Base-by-base conservation (phyloP, 2,888 invertebrate genomes). In the Lycia hirtaria region DNA sequence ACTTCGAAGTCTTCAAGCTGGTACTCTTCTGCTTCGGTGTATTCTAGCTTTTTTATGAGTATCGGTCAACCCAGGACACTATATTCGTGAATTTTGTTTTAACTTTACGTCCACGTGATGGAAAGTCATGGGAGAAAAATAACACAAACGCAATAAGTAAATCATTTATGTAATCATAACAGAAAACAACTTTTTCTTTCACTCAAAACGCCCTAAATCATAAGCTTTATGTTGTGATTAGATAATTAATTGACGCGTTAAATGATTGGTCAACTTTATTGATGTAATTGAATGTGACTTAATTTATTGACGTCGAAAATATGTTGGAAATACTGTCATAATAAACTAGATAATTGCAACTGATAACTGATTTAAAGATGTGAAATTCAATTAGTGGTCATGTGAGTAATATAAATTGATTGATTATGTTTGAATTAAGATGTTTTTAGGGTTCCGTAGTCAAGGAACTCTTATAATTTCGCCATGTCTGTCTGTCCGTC, bases 231-330 rank as follows among this genome's bases (percentile, higher is more conserved):
- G 15, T 28, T 41, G 51, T 43, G 26, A 56, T 49, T 56, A 44
- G 43, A 19, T 44, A 26, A 32, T 44, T 44, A 56, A 56, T 40
- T 40, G 38, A 53, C 7, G 30, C 47, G 54, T 54, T 41, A 47
- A 53, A 26, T 52, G 19, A 52, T 52, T 53, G 5, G 32, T 32
- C 37, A 26, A 47, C 26, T 28, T 30, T 24, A 26, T 45, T 55
- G 28, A 49, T 24, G 40, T 52, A 10, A 28, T 40, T 9, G 28
- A 20, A 43, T 17, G 38, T 38, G 2, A 9, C 20, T 12, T 38
- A 26, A 41, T 15, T 2, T 17, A 43, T 28, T 10, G 9, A 12
- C n/a, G 44, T 30, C 6, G 9, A 12, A 40, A 12, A 33, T 30
- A 7, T 44, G 28, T 44, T 30, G 12, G 30, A 40, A 12, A 40